Evolutionary conservation across 2,888 invertebrate genomes (phyloP).

Genomic region (Pheosia gnoma): DNA sequence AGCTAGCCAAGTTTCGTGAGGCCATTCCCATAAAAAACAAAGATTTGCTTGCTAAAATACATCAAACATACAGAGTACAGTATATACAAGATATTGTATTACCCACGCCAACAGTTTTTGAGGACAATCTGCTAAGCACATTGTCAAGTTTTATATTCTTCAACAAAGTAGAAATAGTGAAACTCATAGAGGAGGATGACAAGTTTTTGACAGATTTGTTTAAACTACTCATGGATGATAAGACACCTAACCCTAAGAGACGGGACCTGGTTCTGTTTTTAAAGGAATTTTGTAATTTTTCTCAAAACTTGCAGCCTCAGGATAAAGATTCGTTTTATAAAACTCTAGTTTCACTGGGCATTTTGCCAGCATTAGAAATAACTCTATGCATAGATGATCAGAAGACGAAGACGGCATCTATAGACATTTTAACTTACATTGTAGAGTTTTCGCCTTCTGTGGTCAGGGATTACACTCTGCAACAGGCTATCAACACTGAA

Average conservation of each 20-base stretch:
- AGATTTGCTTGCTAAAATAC: constrained; percentile 98
- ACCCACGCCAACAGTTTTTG: constrained; percentile 99
- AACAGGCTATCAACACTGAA: constrained; percentile 94
- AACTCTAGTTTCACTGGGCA: constrained; percentile 94
- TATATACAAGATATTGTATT: constrained; percentile 99
- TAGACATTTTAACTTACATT: constrained; percentile 98
- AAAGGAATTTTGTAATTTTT: constrained; percentile 99
- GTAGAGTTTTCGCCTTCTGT: constrained; percentile 99
- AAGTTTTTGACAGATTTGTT: constrained; percentile 98
- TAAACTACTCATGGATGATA: constrained; percentile 94
- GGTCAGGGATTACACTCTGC: constrained; percentile 97
- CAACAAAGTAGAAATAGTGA: constrained; percentile 99
- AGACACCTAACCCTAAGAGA: constrained; percentile 92
- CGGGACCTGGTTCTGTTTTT: constrained; percentile 98
- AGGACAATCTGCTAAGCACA: constrained; percentile 99
- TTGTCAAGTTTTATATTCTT: constrained; percentile 99
- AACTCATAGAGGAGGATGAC: constrained; percentile 98
- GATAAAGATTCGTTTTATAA: constrained; percentile 99
- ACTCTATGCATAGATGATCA: constrained; percentile 96
- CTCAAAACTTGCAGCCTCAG: constrained; percentile 98
- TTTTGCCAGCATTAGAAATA: constrained; percentile 95
- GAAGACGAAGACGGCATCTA: constrained; percentile 97
- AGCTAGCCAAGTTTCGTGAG: constrained; percentile 95
- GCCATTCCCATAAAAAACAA: constrained; percentile 97
- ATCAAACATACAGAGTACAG: constrained; percentile 99